These are phyloP conservation scores for Dasypolia templi DNA, from an alignment of 2,888 invertebrate species.

Conservation along the genomic window DNA sequence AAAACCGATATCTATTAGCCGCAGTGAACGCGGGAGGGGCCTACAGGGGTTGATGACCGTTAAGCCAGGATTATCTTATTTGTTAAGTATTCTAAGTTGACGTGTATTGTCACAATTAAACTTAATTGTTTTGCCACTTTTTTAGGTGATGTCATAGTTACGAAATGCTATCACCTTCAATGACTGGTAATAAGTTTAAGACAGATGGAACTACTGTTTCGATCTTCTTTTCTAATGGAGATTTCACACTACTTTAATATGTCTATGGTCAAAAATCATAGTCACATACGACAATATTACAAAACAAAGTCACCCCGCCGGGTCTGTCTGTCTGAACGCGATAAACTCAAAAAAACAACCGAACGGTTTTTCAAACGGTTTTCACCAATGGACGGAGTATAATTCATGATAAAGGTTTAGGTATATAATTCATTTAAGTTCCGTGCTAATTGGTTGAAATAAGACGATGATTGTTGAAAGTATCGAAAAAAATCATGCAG, in stretches of 20 bases:
- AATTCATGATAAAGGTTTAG: no score
- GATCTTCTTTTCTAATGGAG: background rate
- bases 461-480: no score
- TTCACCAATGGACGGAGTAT: no score
- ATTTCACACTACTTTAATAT: background rate
- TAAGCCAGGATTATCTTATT: slow-evolving; percentile 56
- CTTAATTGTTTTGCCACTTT: slow-evolving; percentile 39
- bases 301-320: no score
- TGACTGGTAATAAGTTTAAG: background rate
- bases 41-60: slow-evolving; percentile 40
- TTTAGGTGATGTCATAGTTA: slow-evolving; percentile 24
- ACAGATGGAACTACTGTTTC: background rate
- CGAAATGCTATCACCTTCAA: slow-evolving; percentile 8
- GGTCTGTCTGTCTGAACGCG: background rate
- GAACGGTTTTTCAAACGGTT: background rate
- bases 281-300: background rate
- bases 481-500: no score
- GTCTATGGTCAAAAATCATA: background rate
- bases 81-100: slow-evolving; percentile 36
- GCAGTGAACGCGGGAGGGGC: background rate
- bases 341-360: no score
- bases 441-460: no score
- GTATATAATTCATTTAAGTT: no score
- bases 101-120: slow-evolving; percentile 10
- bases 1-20: slow-evolving; percentile 37